Percentiles rank a stretch among this genome's conserved stretches.
Evolutionary conservation across 2,113 vertebrate species (phyloP).

Genomic region (Saguinus imperator): DNA sequence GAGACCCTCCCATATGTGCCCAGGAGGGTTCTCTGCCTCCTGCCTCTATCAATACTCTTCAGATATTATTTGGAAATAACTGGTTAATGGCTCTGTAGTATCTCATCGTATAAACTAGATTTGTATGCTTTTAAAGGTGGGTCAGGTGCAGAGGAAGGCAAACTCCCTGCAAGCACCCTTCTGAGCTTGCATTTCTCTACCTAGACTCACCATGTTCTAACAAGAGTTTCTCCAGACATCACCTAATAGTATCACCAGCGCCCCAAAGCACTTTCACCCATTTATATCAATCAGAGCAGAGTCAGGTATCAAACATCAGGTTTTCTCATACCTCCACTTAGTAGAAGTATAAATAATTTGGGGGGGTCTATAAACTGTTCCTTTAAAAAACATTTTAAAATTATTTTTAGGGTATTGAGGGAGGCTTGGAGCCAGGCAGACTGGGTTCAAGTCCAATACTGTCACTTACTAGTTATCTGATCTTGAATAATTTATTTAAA

Average conservation of each 20-base stretch:
- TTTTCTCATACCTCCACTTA: background rate
- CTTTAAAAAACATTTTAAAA: background rate
- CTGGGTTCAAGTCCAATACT: background rate
- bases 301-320: background rate
- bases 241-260: accelerated
- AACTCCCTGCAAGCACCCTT: background rate
- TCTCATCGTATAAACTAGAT: background rate
- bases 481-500: background rate
- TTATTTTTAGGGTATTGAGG: background rate
- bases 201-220: background rate
- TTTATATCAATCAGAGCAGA: background rate
- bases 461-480: background rate
- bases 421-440: background rate
- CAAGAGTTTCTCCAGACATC: background rate
- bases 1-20: no score
- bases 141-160: background rate
- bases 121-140: background rate
- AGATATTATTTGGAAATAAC: background rate
- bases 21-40: no score
- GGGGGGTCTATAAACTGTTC: background rate
- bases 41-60: background rate
- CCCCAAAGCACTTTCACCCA: background rate
- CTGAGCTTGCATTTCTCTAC: background rate
- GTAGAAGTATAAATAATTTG: background rate
- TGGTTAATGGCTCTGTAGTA: background rate